A percentile compares a stretch with the other conserved stretches of the same genome.
Conservation (phyloP, 2,888 invertebrate genomes). For the Phania funesta region DNA sequence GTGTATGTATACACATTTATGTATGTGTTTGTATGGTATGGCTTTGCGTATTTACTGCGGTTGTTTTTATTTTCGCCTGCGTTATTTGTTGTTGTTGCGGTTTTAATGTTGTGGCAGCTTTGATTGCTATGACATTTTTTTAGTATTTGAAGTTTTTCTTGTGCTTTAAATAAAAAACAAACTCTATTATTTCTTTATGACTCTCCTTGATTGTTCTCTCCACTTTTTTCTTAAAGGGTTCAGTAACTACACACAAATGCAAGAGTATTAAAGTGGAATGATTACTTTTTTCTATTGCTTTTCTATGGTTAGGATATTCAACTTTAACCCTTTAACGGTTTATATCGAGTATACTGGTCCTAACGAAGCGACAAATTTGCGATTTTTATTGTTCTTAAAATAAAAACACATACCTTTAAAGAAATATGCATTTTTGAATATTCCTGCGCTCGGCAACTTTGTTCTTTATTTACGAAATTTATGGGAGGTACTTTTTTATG, state of each 20-base stretch:
- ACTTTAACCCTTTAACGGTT: too few relatives aligned
- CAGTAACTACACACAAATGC: neutral
- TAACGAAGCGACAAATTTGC: too few relatives aligned
- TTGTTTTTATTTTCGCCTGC: slow-evolving; percentile 67
- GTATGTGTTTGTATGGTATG: neutral
- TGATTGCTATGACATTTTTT: slow-evolving; percentile 77
- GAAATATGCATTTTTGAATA: too few relatives aligned
- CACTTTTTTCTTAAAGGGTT: neutral
- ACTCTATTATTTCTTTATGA: neutral
- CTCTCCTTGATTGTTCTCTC: neutral
- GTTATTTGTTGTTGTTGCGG: slow-evolving; percentile 70
- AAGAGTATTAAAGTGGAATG: slow-evolving; percentile 22
- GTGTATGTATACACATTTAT: too few relatives aligned
- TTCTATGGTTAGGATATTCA: too few relatives aligned
- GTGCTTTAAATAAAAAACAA: neutral
- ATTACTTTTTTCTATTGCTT: neutral
- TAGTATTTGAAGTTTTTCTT: neutral
- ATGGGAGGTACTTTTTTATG: too few relatives aligned
- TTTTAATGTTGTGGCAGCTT: slow-evolving; percentile 72
- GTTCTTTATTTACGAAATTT: too few relatives aligned
- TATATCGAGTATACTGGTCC: too few relatives aligned
- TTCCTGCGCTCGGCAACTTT: too few relatives aligned
- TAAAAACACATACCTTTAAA: too few relatives aligned
- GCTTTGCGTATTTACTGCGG: neutral
- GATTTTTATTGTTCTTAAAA: too few relatives aligned